Base-by-base conservation (phyloP, 2,113 vertebrate species). In the Actinemys pallida region DNA sequence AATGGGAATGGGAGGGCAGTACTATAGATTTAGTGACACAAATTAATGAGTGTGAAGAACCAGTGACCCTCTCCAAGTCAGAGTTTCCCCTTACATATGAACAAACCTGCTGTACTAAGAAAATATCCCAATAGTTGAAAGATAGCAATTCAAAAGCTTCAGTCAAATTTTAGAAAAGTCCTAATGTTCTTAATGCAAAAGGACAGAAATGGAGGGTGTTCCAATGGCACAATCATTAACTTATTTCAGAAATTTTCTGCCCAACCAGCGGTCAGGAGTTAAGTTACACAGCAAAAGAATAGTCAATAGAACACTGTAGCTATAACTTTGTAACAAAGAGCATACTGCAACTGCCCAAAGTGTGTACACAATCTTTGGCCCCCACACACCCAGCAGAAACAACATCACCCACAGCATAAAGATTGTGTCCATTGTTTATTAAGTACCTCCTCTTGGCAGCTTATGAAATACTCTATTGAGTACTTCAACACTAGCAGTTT, bases 91-190 rank as follows among this genome's bases (percentile, higher is more conserved):
- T 62, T 22, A 45, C 17, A 13, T 50, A 86, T 24, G 12, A n/a
- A 54, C 10, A 42, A 94, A 87, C 25, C 83, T 57, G 84, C 56
- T 45, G 52, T n/a, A 84, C 69, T 87, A 57, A 9, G 65, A 72
- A 39, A 39, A 72, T 39, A 76, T 76, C 69, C 4, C 4, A 56
- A 57, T 7, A 84, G 50, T 50, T 0, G 0, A 50, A 79, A 84
- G 45, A 87, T 78, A 14, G 39, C 19, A 1, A 84, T 20, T 84
- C 88, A 87, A 84, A 81, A 24, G 14, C 35, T 27, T 93, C 52
- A 47, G 10, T 72, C 0, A 0, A 76, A 91, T 0, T 0, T 39
- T 16, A 27, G 1, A 45, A 6, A 87, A 25, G 75, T 84, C 7
- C 6, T 5, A 25, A 3, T n/a, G 4, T 52, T 83, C 24, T 72